Conservation (phyloP, 2,113 vertebrate species). For the Bos taurus region ARS-UCD2.0 NC_037357.1:125006501-125007000, state of each 20-base stretch:
- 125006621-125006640: background rate
- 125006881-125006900: background rate
- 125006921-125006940: background rate
- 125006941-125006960: background rate
- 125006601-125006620: background rate
- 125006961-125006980: background rate
- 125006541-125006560: background rate
- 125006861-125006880: background rate
- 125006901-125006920: background rate
- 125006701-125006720: background rate
- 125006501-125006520: background rate
- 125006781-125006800: background rate
- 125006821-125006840: background rate
- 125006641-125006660: background rate
- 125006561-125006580: background rate
- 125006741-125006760: background rate
- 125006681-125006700: background rate
- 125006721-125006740: background rate
- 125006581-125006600: background rate
- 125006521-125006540: background rate
- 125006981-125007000: background rate
- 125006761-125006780: background rate
- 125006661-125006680: background rate
- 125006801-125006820: constrained; percentile 6
- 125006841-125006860: constrained; percentile 12